These are phyloP conservation scores for Triplophysa rosa DNA, from an alignment of 2,113 vertebrate species.

Conservation along the genomic window DNA sequence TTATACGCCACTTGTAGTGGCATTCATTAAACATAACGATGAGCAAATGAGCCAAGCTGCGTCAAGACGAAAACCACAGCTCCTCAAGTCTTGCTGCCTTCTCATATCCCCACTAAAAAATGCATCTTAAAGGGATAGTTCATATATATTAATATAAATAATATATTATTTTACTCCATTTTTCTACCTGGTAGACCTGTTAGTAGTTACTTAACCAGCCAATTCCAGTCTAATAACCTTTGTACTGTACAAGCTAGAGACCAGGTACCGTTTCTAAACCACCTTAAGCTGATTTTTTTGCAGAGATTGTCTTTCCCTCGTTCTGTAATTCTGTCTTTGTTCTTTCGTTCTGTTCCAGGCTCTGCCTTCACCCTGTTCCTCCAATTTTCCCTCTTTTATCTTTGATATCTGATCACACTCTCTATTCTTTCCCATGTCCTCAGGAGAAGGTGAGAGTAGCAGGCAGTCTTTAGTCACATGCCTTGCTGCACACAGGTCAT, in stretches of 20 bases:
- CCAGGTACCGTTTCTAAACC: no score
- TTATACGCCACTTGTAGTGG: constrained; percentile 11
- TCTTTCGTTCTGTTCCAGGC: neutral
- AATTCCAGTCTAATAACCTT: no score
- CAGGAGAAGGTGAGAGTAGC: neutral
- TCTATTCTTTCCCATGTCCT: neutral
- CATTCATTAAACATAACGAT: constrained; percentile 42
- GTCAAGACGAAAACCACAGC: constrained; percentile 6
- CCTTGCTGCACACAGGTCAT: constrained; percentile 36
- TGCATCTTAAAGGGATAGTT: no score
- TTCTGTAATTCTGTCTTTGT: constrained; percentile 33
- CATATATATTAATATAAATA: no score
- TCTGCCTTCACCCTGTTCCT: neutral
- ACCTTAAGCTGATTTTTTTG: no score
- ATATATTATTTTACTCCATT: no score
- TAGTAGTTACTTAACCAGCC: no score
- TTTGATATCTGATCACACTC: constrained; percentile 41
- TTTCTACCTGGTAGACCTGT: no score
- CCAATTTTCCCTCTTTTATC: constrained; percentile 40
- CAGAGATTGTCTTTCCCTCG: neutral
- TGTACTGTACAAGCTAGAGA: no score
- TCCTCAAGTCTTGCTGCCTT: constrained; percentile 18
- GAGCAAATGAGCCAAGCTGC: constrained; percentile 40
- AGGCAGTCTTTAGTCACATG: constrained; percentile 37
- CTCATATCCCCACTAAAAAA: neutral